Conservation (phyloP, 37 sponge, comb jelly and placozoan species). For the Mnemiopsis leidyi region DNA sequence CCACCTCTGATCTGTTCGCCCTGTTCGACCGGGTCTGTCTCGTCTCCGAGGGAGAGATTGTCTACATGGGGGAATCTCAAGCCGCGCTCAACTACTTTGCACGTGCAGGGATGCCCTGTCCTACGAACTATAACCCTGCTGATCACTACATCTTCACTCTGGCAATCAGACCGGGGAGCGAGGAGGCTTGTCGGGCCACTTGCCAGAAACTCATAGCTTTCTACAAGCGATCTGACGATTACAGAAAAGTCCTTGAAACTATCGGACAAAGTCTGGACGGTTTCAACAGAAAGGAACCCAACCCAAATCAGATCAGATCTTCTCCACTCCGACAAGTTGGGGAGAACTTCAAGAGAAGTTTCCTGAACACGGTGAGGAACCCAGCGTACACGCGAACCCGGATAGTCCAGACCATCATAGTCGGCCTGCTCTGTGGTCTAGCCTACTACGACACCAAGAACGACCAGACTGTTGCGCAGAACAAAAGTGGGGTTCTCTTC, state of each 20-base stretch:
- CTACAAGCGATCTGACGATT: conserved; percentile 44
- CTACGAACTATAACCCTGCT: conserved; percentile 56
- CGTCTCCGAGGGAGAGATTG: conserved; percentile 48
- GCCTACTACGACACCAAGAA: conserved; percentile 53
- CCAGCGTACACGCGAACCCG: conserved; percentile 33
- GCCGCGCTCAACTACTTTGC: conserved; percentile 32
- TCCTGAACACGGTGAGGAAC: conserved; percentile 57
- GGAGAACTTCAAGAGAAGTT: conserved; percentile 65
- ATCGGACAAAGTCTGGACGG: not conserved
- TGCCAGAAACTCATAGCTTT: conserved; percentile 23
- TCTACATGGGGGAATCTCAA: conserved; percentile 25
- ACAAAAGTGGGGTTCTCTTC: conserved; percentile 61
- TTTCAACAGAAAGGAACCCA: not conserved
- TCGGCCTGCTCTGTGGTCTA: conserved; percentile 49
- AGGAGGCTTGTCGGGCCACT: not conserved
- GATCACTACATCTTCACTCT: conserved; percentile 65
- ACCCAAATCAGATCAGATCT: not conserved
- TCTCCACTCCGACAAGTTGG: conserved; percentile 16
- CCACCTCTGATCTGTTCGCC: conserved; percentile 69
- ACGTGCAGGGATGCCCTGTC: conserved; percentile 8
- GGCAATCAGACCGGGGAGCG: conserved; percentile 30
- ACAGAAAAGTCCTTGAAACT: not conserved
- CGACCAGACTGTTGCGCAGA: conserved; percentile 50
- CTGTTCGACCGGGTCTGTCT: conserved; percentile 67
- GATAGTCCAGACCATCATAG: conserved; percentile 35